Base-by-base conservation (phyloP, 2,888 invertebrate species). In the Euspilapteryx auroguttella region DNA sequence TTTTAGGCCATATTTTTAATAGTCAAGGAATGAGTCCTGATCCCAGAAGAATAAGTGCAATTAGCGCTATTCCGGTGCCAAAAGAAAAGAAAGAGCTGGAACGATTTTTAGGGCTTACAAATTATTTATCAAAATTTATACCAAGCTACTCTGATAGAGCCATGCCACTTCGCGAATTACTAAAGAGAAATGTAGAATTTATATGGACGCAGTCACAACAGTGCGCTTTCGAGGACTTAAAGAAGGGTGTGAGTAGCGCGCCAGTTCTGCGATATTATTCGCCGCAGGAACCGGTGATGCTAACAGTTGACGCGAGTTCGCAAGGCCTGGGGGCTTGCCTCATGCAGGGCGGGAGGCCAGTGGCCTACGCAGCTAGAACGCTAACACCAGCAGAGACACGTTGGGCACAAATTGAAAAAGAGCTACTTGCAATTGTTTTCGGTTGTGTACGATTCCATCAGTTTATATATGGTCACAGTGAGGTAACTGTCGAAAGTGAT, bases 381-480 rank as follows among this genome's bases (percentile, higher is more conserved):
- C 14, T 24, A 9, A 13, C 4, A n/a, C 13, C 13, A 24, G 14
- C 24, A 6, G 24, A 24, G 12, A 13, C 7, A 11, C 14, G 14
- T 2, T 24, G 14, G 13, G 24, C 24, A 14, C 24, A 24, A 23
- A 27, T 26, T 1, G 37, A 36, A 27, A 37, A 38, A 26, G 37
- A 41, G 22, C 23, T 37, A 4, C 37, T 30, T 17, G 38, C 40
- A 2, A 35, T 34, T 30, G 36, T 38, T 3, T 40, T 34, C 12
- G 40, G 37, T 1, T 38, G 37, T 23, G 38, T 38, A 21, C 34
- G 27, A 10, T 37, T 38, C 26, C 37, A 40, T 15, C 14, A 24
- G 2, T 37, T 37, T 15, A 33, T 36, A 15, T 34, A 33, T 26
- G 37, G 37, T 6, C 21, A 21, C 10, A 20, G 12, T 10, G 27